Percentiles rank a stretch among this genome's conserved stretches.
Conservation (phyloP, 1,140 invertebrate genomes). For the Parapsyche elsis region DNA sequence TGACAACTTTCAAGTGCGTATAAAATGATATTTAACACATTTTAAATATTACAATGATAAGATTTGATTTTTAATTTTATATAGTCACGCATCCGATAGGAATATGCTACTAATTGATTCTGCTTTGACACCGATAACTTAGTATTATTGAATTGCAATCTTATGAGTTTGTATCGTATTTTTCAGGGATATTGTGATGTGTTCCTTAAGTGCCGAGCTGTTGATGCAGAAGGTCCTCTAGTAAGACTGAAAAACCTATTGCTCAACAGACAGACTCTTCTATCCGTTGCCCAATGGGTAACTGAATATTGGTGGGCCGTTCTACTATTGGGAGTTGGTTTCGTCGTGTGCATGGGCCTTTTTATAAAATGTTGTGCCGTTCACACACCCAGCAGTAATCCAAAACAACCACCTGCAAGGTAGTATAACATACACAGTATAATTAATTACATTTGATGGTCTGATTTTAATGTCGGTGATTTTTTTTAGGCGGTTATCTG, state of each 20-base stretch:
- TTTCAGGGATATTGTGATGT: slow-evolving; percentile 95
- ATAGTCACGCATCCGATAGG: too few species aligned
- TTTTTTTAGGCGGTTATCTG: slow-evolving; percentile 76
- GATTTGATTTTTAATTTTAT: too few species aligned
- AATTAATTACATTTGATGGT: slow-evolving; percentile 11
- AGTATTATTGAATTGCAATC: slow-evolving; percentile 24
- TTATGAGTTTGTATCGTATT: slow-evolving; percentile 44
- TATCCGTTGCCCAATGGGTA: slow-evolving; percentile 88
- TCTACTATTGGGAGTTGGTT: slow-evolving; percentile 87
- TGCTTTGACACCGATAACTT: neutral
- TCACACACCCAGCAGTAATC: slow-evolving; percentile 97
- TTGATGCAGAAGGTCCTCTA: slow-evolving; percentile 97
- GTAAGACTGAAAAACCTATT: slow-evolving; percentile 96
- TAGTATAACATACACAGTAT: slow-evolving; percentile 45
- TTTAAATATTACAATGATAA: neutral
- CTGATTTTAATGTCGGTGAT: slow-evolving; percentile 27
- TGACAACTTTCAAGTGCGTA: slow-evolving; percentile 92
- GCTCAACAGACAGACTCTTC: slow-evolving; percentile 91
- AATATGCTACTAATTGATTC: neutral
- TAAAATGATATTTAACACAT: neutral
- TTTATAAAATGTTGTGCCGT: slow-evolving; percentile 99
- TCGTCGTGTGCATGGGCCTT: slow-evolving; percentile 96
- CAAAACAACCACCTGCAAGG: slow-evolving; percentile 87
- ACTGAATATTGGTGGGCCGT: slow-evolving; percentile 98
- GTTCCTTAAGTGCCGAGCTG: slow-evolving; percentile 95